A percentile compares a stretch with the other conserved stretches of the same genome.
phyloP scores from a whole-genome alignment of 2,797 vertebrate species.

The Catharus ustulatus region DNA sequence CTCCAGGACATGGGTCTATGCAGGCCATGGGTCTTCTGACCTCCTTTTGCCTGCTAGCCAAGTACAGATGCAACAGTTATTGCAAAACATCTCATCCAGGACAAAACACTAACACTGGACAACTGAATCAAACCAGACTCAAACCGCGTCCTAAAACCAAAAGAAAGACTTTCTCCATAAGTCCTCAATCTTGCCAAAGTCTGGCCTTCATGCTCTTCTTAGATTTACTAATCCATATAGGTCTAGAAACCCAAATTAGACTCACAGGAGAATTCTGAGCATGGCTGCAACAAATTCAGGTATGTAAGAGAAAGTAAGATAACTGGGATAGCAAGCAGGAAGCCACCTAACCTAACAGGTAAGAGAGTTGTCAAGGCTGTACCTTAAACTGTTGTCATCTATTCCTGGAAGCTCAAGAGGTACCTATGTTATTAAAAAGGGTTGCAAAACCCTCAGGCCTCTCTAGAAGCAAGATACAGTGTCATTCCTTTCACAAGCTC shows the following conservation, averaged over 20 bases:
- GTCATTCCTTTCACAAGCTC: conserved; percentile 9
- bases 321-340: neutral
- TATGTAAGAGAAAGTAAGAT: neutral
- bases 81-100: neutral
- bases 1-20: neutral
- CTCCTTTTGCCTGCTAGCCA: neutral
- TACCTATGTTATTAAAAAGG: neutral
- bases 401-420: neutral
- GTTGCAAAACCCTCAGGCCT: neutral
- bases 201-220: neutral
- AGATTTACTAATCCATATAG: neutral
- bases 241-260: neutral
- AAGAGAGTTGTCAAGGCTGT: neutral
- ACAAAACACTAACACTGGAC: neutral
- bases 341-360: neutral
- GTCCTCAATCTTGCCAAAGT: neutral
- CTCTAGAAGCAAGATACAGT: neutral
- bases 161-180: neutral
- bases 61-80: fast-evolving
- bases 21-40: neutral
- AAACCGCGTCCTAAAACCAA: neutral
- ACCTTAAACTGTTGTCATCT: neutral
- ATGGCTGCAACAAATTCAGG: neutral
- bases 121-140: neutral
- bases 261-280: neutral